A percentile compares a stretch with the other conserved stretches of the same genome.
Evolutionary conservation across 2,797 vertebrate species (phyloP).

Genomic region (Botia kubotai): DNA sequence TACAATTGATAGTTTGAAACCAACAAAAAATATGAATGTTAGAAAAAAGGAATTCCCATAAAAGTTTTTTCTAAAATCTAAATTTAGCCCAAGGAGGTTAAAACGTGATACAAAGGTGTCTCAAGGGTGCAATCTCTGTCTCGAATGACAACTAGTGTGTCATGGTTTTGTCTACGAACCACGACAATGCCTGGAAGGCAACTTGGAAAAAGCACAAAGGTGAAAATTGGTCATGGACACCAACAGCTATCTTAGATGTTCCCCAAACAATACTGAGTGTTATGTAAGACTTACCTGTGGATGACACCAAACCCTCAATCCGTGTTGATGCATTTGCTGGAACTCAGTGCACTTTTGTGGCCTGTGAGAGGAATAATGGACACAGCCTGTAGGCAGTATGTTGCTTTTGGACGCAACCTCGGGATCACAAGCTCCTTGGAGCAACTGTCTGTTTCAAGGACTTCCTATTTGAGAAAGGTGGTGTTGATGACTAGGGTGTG

Average conservation of each 20-base stretch:
- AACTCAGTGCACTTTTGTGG: slow-evolving; percentile 67
- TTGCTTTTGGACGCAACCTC: slow-evolving; percentile 53
- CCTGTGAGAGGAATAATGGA: slow-evolving; percentile 61
- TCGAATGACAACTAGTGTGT: slow-evolving; percentile 60
- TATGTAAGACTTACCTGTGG: slow-evolving; percentile 40
- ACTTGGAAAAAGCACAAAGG: slow-evolving; percentile 44
- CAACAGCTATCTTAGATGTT: slow-evolving; percentile 19
- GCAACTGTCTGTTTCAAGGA: slow-evolving; percentile 64
- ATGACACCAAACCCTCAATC: slow-evolving; percentile 58
- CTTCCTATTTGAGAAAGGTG: slow-evolving; percentile 62
- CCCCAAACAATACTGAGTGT: background rate
- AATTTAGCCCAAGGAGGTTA: slow-evolving; percentile 51
- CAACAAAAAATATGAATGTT: background rate
- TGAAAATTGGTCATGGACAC: slow-evolving; percentile 32
- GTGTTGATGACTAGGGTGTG: background rate
- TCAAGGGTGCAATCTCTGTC: slow-evolving; percentile 53
- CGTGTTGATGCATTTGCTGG: slow-evolving; percentile 64
- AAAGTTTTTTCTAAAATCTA: slow-evolving; percentile 5
- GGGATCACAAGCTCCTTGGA: slow-evolving; percentile 64
- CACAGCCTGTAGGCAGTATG: slow-evolving; percentile 77
- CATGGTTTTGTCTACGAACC: slow-evolving; percentile 54
- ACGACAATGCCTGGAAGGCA: slow-evolving; percentile 15
- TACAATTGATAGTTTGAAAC: background rate
- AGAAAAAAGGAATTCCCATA: slow-evolving; percentile 56
- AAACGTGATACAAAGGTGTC: slow-evolving; percentile 18